Conservation (phyloP, 2,797 vertebrate genomes). For the Ara ararauna region DNA sequence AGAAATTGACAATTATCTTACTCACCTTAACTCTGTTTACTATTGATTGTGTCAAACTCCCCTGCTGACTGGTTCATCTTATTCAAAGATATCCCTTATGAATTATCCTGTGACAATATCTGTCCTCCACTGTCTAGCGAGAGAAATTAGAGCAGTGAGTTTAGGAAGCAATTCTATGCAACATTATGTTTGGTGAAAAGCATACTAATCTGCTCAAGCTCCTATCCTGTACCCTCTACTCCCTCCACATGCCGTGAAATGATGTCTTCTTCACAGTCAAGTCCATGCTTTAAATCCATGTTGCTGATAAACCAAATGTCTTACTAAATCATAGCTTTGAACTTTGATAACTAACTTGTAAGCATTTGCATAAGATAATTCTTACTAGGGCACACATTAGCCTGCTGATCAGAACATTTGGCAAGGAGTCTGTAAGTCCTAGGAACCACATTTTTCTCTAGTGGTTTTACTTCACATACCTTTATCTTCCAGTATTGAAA, state of each 20-base stretch:
- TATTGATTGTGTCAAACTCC: background rate
- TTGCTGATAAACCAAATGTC: background rate
- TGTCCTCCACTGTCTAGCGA: background rate
- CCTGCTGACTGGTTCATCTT: background rate
- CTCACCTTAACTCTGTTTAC: background rate
- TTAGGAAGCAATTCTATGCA: background rate
- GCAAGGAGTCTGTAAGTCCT: background rate
- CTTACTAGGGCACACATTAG: background rate
- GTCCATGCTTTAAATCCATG: background rate
- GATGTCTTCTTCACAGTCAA: background rate
- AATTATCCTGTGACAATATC: background rate
- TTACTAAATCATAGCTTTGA: background rate
- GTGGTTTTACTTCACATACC: background rate
- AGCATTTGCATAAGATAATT: background rate
- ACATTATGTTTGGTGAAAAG: background rate
- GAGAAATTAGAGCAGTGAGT: background rate
- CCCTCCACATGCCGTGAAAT: background rate
- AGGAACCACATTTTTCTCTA: background rate
- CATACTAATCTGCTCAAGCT: background rate
- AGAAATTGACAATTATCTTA: background rate
- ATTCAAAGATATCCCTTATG: background rate
- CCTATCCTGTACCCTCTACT: background rate
- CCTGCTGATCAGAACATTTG: background rate
- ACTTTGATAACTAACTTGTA: background rate
- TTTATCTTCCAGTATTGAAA: background rate